Evolutionary conservation across 2,113 vertebrate genomes (phyloP).

Genomic region (Bubo blakistoni): DNA sequence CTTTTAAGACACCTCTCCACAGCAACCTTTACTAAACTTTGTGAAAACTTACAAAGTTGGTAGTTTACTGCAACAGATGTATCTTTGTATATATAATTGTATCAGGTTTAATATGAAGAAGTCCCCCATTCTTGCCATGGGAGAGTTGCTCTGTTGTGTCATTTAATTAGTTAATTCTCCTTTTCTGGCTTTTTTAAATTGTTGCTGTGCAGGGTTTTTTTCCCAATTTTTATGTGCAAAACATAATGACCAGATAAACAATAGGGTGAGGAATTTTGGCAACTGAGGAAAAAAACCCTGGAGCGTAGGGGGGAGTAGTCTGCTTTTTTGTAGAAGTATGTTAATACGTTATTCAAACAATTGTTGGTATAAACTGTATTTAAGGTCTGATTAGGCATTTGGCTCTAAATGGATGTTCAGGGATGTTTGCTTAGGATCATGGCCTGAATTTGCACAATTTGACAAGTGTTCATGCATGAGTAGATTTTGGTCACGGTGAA

Average conservation of each 20-base stretch:
- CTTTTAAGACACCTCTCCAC: not conserved
- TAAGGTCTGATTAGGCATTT: not conserved
- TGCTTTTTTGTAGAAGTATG: not conserved
- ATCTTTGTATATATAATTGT: accelerated
- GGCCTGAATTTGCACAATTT: not conserved
- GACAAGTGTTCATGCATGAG: not conserved
- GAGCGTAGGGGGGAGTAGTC: no score
- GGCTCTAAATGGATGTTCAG: not conserved
- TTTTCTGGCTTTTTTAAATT: not conserved
- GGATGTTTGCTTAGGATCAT: not conserved
- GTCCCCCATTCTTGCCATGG: accelerated
- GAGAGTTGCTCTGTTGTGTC: not conserved
- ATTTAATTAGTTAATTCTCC: not conserved
- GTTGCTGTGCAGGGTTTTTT: accelerated
- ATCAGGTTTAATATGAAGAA: not conserved
- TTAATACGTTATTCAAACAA: not conserved
- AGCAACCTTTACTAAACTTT: not conserved
- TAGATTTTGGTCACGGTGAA: accelerated
- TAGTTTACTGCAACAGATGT: not conserved
- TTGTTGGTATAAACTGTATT: not conserved
- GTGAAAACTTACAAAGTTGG: not conserved
- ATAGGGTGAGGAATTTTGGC: not conserved
- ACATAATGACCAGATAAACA: not conserved
- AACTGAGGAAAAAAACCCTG: not conserved
- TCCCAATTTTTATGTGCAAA: accelerated